These are phyloP conservation scores for Eolophus roseicapilla DNA, from an alignment of 2,113 vertebrate species.

Conservation along the genomic window DNA sequence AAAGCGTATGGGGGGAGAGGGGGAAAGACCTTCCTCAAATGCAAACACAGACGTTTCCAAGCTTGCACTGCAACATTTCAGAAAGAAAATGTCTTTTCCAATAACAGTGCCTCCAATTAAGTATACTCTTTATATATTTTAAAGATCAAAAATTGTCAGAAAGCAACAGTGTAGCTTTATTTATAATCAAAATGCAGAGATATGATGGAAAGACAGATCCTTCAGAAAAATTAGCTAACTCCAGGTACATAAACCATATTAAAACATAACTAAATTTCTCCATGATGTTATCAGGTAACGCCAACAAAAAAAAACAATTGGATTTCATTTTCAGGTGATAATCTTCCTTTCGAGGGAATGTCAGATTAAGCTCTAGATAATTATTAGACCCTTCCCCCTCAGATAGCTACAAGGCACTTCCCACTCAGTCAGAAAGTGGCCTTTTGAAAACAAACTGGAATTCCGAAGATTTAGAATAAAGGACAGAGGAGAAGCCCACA, in stretches of 20 bases:
- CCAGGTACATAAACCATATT: not conserved
- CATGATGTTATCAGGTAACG: not conserved
- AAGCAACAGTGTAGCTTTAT: not conserved
- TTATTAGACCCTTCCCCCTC: not conserved
- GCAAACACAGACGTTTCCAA: not conserved
- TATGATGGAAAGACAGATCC: not conserved
- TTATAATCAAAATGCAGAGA: not conserved
- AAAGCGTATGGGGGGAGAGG: not conserved
- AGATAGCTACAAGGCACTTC: not conserved
- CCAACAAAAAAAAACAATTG: not conserved
- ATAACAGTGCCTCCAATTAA: not conserved
- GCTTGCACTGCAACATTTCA: not conserved
- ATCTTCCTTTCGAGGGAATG: not conserved
- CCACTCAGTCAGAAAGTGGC: not conserved
- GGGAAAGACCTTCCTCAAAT: not conserved
- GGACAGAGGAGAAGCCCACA: not conserved
- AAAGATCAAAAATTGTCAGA: not conserved
- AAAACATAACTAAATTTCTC: not conserved
- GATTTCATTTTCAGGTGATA: not conserved
- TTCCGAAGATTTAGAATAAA: not conserved
- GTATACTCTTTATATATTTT: not conserved
- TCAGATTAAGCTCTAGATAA: not conserved
- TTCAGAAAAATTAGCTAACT: not conserved
- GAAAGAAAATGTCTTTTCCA: not conserved
- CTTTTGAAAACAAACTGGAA: not conserved